Conservation (phyloP, 2,888 invertebrate species). For the Sisyra nigra region DNA sequence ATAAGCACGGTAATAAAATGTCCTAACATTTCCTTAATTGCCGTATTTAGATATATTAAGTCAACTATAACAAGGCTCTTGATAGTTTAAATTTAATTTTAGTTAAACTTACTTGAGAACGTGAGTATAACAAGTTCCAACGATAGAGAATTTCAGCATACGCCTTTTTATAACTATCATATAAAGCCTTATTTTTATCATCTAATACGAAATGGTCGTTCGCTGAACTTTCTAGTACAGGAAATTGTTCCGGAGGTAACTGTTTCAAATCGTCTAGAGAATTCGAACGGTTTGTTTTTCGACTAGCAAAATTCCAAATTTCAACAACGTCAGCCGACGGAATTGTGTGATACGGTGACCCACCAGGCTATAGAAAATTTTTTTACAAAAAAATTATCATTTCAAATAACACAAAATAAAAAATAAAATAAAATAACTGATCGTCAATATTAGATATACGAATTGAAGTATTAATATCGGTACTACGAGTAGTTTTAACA, state of each 20-base stretch:
- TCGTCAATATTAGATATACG: neutral
- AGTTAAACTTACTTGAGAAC: conserved; percentile 42
- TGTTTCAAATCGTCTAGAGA: conserved; percentile 54
- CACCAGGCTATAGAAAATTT: conserved; percentile 38
- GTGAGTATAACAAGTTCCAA: conserved; percentile 65
- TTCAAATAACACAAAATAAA: neutral
- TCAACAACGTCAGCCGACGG: conserved; percentile 65
- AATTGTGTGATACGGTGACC: conserved; percentile 84
- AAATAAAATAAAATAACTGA: neutral
- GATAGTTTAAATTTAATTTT: no score
- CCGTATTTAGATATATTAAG: no score
- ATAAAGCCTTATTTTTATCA: conserved; percentile 37
- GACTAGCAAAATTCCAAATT: conserved; percentile 55
- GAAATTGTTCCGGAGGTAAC: conserved; percentile 24
- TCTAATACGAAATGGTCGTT: conserved; percentile 24
- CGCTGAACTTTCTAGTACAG: conserved; percentile 13
- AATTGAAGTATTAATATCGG: neutral
- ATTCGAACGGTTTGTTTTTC: conserved; percentile 61
- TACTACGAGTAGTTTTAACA: no score
- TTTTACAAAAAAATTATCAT: neutral
- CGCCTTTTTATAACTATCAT: conserved; percentile 69
- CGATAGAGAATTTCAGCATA: conserved; percentile 82
- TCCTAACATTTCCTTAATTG: no score
- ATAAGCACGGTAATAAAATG: no score
- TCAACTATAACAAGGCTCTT: no score